Evolutionary conservation across 2,113 vertebrate species (phyloP), one percentile per base, ranked within the genome.

Genomic region (Xiphias gladius): DNA sequence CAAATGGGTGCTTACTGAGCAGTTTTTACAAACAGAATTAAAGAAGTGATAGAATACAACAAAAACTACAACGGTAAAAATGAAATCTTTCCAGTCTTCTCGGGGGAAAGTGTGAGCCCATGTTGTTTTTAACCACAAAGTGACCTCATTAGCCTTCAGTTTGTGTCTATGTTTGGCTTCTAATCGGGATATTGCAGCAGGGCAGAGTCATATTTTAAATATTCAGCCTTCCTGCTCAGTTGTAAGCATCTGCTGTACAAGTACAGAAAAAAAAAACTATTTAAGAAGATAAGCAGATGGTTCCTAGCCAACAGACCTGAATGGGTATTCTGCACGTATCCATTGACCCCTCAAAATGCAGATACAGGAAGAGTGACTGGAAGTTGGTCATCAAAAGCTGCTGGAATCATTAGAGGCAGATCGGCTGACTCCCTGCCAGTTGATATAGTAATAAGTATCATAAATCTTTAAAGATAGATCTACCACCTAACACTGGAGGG

Each of bases 401-500:
- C 72, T 48, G 54, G 41, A 88, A 55, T 72, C 73, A 80, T 79
- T 48, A 37, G 39, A 74, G 41, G 37, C 24, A 48, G 61, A 64
- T n/a, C 14, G 30, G 54, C 28, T 62, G 58, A 28, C 32, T 81
- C 82, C 73, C 70, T 79, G 64, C 67, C 66, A 63, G 19, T 66
- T 82, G 59, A 73, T 37, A 50, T 14, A 39, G 16, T 41, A 6
- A 65, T 59, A 28, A 70, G 64, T 20, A 68, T 57, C 50, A 41
- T 63, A 12, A 72, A 12, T 5, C 41, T 57, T 73, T 9, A 24
- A 55, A 80, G 8, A 4, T 58, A 6, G 8, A 12, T 43, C 35
- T 20, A 5, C 5, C 19, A 5, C 0, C 9, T 1, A n/a, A 91
- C 94, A 93, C 91, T 82, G 28, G 94, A 88, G 89, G 90, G 92